These are phyloP conservation scores for Venturia canescens DNA, from an alignment of 1,140 invertebrate species.

Conservation along the genomic window DNA sequence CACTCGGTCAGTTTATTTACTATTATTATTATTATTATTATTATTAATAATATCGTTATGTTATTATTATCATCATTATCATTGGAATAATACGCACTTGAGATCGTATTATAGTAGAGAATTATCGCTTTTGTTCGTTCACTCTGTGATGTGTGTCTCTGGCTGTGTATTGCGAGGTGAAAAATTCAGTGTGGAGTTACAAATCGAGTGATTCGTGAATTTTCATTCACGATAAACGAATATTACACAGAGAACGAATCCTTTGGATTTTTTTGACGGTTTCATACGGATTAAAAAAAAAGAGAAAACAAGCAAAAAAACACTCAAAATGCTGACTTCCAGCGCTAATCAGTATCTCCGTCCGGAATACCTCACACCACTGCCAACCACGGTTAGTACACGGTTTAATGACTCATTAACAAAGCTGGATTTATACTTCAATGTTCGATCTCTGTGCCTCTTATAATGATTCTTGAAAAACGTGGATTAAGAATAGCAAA, in stretches of 20 bases:
- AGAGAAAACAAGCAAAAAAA: constrained; percentile 15
- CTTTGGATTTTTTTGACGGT: neutral
- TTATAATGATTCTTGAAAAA: too few relatives aligned
- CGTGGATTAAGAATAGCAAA: neutral
- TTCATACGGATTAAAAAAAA: constrained; percentile 8
- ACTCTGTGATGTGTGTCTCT: constrained; percentile 1
- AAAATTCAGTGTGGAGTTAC: constrained; percentile 1
- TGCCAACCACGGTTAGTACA: constrained; percentile 90
- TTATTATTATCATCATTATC: neutral
- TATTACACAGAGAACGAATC: neutral
- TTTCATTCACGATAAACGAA: neutral
- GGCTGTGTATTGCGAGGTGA: constrained; percentile 24
- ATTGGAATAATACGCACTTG: neutral
- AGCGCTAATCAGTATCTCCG: constrained; percentile 91
- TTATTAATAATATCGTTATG: neutral
- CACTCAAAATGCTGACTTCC: constrained; percentile 86
- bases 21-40: neutral
- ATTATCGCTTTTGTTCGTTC: neutral
- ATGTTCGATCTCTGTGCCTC: neutral
- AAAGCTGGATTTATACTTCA: constrained; percentile 22
- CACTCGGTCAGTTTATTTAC: neutral
- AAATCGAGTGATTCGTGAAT: neutral
- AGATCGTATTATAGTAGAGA: neutral
- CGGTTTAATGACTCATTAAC: constrained; percentile 18
- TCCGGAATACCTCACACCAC: constrained; percentile 93